Evolutionary conservation across 2,797 vertebrate species (phyloP).

Genomic region (Pogonophryne albipinna): DNA sequence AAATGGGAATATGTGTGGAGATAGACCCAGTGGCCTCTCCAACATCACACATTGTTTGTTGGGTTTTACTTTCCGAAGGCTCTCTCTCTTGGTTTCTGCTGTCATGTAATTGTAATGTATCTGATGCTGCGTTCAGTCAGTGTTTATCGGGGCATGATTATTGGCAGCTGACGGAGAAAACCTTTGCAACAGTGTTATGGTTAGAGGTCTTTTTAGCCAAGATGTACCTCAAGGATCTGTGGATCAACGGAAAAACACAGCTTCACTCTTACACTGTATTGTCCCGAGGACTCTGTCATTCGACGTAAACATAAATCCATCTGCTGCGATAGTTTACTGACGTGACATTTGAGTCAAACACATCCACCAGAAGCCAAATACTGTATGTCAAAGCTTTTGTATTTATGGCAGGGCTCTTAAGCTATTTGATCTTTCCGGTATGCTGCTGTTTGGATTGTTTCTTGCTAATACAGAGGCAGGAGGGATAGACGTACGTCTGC

Average conservation of each 20-base stretch:
- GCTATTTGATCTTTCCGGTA: not conserved
- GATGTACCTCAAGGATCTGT: not conserved
- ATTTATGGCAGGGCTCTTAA: not conserved
- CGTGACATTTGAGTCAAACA: not conserved
- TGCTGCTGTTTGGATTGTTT: constrained; percentile 19
- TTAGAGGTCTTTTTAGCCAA: not conserved
- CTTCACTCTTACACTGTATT: constrained; percentile 1
- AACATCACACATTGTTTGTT: not conserved
- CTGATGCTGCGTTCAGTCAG: not conserved
- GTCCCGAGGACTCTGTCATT: not conserved
- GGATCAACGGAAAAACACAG: not conserved
- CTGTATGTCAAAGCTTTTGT: not conserved
- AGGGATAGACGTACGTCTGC: constrained; percentile 20
- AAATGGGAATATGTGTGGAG: too few relatives aligned
- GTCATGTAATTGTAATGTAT: constrained; percentile 5
- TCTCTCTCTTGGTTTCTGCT: not conserved
- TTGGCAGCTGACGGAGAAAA: constrained; percentile 35
- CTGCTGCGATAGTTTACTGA: not conserved
- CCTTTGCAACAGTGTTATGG: not conserved
- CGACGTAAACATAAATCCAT: not conserved
- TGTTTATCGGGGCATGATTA: constrained; percentile 30
- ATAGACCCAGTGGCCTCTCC: not conserved
- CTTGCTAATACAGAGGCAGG: not conserved
- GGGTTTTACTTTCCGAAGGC: not conserved
- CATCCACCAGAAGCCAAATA: not conserved